Base-by-base conservation (phyloP, 2,113 vertebrate genomes). In the Oryzias woworae region DNA sequence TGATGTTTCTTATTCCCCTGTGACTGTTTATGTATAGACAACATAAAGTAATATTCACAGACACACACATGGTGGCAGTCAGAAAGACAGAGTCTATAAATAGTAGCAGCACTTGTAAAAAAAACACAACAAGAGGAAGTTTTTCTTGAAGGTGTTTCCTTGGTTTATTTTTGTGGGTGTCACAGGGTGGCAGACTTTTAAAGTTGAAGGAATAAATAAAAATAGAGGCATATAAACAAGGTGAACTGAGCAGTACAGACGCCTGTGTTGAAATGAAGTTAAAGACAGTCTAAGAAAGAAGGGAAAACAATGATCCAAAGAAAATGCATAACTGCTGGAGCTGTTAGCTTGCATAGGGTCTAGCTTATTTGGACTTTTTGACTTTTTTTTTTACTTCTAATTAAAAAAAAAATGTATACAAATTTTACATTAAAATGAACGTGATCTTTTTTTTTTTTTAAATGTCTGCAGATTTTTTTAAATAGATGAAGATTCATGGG, bases 51-150 rank as follows among this genome's bases (percentile, higher is more conserved):
- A 71, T 13, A 4, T 55, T 24, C 47, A 43, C 61, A 53, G 3
- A 59, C 60, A 55, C 22, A 41, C 13, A 58, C 1, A 36, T 20
- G 8, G 15, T 28, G 20, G 24, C 45, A 69, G 55, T 53, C 62
- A 62, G 18, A 71, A 53, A 77, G 62, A 83, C 72, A 85, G 69
- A 78, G 62, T 45, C 75, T 71, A 83, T 77, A 83, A 83, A 81
- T 83, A 81, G 78, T 83, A 81, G 78, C 62, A 68, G 56, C 66
- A 58, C 61, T 73, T 81, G 58, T 69, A 81, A 71, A 53, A 74
- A 78, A 66, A 73, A 61, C 73, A 77, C 70, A 69, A 60, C 71
- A 69, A 53, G 31, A 62, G 67, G 62, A 73, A 75, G 66, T 68
- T 63, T 71, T 78, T 74, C 61, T 41, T 36, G 57, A 60, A 61